Base-by-base conservation (phyloP, 2,888 invertebrate genomes). In the Amorpha juglandis region DNA sequence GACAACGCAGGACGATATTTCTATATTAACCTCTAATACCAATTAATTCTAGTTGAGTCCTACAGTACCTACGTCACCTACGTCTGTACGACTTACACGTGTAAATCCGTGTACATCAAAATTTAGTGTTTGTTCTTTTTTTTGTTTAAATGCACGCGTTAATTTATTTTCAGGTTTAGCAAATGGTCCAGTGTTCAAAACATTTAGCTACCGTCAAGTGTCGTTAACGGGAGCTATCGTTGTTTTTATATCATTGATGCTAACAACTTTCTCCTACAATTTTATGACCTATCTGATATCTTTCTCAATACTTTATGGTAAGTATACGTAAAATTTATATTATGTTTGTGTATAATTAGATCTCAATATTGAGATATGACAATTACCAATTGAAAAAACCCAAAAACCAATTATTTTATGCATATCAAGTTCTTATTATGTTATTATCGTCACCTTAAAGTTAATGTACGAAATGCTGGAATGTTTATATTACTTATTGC, bases 101-200 rank as follows among this genome's bases (percentile, higher is more conserved):
- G 27, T 27, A 27, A 27, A 27, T 27, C 42, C 42, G 42, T 42
- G 42, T 42, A n/a, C n/a, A n/a, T n/a, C n/a, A n/a, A n/a, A n/a
- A n/a, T n/a, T n/a, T n/a, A n/a, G n/a, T n/a, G 11, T 9, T 14
- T 14, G 14, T 45, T 45, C 14, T 45, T 66, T 11, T 33, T 19
- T 14, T 51, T 8, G 33, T 65, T 62, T 42, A 9, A 50, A 47
- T 7, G n/a, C 16, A 66, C 62, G 62, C 27, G 4, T 64, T 68
- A n/a, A 45, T 55, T 33, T 55, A 55, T 70, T 94, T 93, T 68
- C 86, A 95, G 96, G 95, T 70, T 88, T 97, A 66, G 91, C 95
- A 21, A 96, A 96, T 85, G 96, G 96, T 12, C 96, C 96, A 1
- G 83, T 96, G 35, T 96, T 96, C 80, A 94, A 95, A 71, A 94